Percentiles rank a stretch among this genome's conserved stretches.
These are phyloP conservation scores for Leucopsar rothschildi DNA, from an alignment of 2,113 vertebrate species.

Conservation along the genomic window DNA sequence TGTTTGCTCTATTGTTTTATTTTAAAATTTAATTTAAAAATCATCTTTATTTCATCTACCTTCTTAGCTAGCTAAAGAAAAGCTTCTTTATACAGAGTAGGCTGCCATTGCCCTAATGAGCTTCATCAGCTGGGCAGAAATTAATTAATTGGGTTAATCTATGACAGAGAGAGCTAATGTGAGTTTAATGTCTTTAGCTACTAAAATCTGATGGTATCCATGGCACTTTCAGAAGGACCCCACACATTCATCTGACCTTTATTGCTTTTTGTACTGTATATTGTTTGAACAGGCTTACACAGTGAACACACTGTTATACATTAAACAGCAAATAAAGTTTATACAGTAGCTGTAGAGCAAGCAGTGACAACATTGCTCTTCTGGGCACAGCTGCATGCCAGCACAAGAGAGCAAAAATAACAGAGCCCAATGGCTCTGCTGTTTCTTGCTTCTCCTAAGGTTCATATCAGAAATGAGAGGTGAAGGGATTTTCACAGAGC, in stretches of 20 bases:
- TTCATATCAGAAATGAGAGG: background rate
- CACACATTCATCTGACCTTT: background rate
- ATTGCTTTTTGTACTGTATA: background rate
- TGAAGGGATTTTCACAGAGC: background rate
- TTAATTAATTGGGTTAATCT: background rate
- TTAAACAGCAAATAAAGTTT: conserved; percentile 24
- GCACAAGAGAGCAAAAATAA: background rate
- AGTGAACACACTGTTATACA: background rate
- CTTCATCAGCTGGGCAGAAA: background rate
- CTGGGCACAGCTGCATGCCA: background rate
- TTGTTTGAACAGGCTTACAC: background rate
- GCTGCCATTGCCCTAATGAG: background rate
- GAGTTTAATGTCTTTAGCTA: background rate
- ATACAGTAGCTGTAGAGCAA: background rate
- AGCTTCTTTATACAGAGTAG: background rate
- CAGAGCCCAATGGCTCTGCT: background rate
- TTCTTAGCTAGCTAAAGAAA: background rate
- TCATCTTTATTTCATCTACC: background rate
- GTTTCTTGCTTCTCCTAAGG: background rate
- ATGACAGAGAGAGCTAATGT: background rate
- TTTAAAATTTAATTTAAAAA: background rate
- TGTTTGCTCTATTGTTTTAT: background rate
- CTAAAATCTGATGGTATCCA: background rate
- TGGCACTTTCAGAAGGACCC: background rate
- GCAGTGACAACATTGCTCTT: background rate